phyloP scores from a whole-genome alignment of 2,113 vertebrate genomes.

The Gnathochromis pfefferi region DNA sequence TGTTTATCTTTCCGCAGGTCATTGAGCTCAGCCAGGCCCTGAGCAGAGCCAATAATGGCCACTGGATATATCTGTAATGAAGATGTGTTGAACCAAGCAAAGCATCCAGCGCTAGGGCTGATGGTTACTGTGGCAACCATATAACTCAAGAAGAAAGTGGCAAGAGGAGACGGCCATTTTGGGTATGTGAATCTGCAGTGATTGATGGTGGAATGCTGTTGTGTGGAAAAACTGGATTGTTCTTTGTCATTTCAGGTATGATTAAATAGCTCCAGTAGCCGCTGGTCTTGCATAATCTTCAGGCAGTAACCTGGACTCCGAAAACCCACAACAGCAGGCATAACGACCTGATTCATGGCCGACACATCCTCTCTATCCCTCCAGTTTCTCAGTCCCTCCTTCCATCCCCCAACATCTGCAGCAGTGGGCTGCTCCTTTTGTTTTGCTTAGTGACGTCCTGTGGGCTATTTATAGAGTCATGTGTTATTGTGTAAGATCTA shows the following conservation, averaged over 20 bases:
- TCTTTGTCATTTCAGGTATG: not conserved
- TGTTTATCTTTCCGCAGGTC: conserved; percentile 28
- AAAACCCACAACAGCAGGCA: not conserved
- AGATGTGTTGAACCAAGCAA: conserved; percentile 9
- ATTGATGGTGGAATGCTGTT: not conserved
- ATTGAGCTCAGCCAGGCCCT: not conserved
- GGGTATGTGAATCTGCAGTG: not conserved
- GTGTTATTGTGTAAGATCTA: conserved; percentile 46
- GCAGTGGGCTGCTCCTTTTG: conserved; percentile 33
- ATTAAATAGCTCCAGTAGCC: not conserved
- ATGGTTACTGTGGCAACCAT: conserved; percentile 35
- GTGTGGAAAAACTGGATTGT: not conserved
- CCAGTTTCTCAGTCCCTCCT: not conserved
- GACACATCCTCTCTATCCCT: not conserved
- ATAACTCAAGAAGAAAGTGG: not conserved
- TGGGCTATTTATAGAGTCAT: conserved; percentile 55
- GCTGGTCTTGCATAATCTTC: not conserved
- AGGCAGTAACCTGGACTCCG: not conserved
- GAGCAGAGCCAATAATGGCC: not conserved
- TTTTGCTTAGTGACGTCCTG: conserved; percentile 33
- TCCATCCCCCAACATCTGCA: conserved; percentile 49
- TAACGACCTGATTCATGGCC: not conserved
- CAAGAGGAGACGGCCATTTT: conserved; percentile 34
- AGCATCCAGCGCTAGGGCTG: not conserved
- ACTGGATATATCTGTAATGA: conserved; percentile 1